Percentiles rank a stretch among this genome's conserved stretches.
These are phyloP conservation scores for Arrhopalites spinosus DNA, from an alignment of 2,888 invertebrate genomes.

Conservation along the genomic window DNA sequence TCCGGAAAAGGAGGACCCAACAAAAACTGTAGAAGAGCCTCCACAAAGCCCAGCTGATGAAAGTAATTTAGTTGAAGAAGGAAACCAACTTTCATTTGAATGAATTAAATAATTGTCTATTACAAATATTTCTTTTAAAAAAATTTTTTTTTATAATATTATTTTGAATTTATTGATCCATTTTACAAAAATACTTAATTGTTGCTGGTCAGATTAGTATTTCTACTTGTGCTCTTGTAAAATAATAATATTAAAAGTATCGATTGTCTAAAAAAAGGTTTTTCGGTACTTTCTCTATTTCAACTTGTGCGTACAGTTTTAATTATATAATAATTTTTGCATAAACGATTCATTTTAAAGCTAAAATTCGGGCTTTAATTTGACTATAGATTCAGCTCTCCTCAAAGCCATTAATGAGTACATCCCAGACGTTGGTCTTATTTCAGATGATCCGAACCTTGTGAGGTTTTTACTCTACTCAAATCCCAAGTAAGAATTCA, in stretches of 20 bases:
- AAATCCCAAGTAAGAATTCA: background rate
- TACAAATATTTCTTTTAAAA: too few relatives aligned
- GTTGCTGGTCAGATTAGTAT: too few relatives aligned
- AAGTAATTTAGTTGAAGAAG: background rate
- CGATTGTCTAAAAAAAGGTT: too few relatives aligned
- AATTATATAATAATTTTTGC: too few relatives aligned
- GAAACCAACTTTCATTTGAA: background rate
- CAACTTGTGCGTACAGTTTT: too few relatives aligned
- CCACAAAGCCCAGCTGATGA: background rate
- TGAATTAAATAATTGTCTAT: background rate
- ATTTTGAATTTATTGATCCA: too few relatives aligned
- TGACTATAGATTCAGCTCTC: background rate
- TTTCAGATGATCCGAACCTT: slow-evolving; percentile 28
- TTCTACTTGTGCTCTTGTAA: too few relatives aligned
- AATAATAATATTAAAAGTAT: too few relatives aligned
- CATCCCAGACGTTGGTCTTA: slow-evolving; percentile 19
- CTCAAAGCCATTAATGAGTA: slow-evolving; percentile 1
- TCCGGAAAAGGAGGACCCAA: background rate
- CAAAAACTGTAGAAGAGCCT: background rate
- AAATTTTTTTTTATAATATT: too few relatives aligned
- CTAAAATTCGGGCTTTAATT: background rate
- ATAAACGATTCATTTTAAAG: too few relatives aligned
- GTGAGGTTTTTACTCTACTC: slow-evolving; percentile 18
- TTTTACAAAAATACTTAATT: too few relatives aligned
- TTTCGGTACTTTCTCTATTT: too few relatives aligned